A percentile compares a stretch with the other conserved stretches of the same genome.
Conservation (phyloP, 1,140 invertebrate species). For the Bathynomus jamesi region DNA sequence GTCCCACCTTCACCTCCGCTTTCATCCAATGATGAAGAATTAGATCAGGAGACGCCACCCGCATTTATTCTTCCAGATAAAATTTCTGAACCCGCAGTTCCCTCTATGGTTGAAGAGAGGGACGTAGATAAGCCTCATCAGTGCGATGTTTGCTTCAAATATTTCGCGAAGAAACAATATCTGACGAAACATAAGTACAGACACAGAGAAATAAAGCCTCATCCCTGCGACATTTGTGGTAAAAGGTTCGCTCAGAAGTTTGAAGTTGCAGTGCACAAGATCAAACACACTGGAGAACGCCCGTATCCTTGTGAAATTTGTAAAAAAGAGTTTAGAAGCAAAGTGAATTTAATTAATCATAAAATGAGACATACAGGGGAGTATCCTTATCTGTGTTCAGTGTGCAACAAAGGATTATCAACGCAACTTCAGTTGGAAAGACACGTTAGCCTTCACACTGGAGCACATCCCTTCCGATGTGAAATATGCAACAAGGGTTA, state of each 20-base stretch:
- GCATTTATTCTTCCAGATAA: not conserved
- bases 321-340: conserved; percentile 29
- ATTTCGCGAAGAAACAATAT: conserved; percentile 60
- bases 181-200: conserved; percentile 53
- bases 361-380: conserved; percentile 53
- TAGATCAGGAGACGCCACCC: not conserved
- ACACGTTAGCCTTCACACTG: conserved; percentile 34
- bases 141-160: conserved; percentile 56
- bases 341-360: conserved; percentile 30
- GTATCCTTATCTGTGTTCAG: conserved; percentile 42
- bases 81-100: not conserved
- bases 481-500: conserved; percentile 28
- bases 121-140: conserved; percentile 47
- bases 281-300: conserved; percentile 32
- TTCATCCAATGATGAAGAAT: not conserved
- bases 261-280: conserved; percentile 35
- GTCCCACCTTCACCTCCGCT: not conserved
- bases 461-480: conserved; percentile 33
- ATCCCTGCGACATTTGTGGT: conserved; percentile 30
- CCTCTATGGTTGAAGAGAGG: not conserved
- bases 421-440: conserved; percentile 31
- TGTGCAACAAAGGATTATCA: conserved; percentile 46
- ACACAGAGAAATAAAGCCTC: conserved; percentile 31
- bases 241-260: conserved; percentile 33
- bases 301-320: conserved; percentile 32